A percentile compares a stretch with the other conserved stretches of the same genome.
phyloP scores from a whole-genome alignment of 2,113 vertebrate species.

The Atherinomorus stipes region DNA sequence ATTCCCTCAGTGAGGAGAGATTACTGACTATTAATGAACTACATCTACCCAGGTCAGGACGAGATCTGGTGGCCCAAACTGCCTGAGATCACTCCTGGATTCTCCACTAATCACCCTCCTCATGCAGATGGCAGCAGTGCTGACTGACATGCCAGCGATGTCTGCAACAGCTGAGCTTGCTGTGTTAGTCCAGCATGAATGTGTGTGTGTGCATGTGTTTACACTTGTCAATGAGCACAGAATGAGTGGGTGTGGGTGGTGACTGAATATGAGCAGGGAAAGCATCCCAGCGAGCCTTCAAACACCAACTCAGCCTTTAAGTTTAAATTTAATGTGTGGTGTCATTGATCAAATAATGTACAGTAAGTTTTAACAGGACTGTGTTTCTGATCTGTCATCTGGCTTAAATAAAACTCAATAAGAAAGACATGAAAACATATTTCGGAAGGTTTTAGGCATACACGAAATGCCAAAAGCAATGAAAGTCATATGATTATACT shows the following conservation, averaged over 20 bases:
- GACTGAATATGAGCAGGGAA: slow-evolving; percentile 29
- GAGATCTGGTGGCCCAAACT: slow-evolving; percentile 19
- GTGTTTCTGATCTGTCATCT: slow-evolving; percentile 16
- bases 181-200: slow-evolving; percentile 14
- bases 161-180: slow-evolving; percentile 59
- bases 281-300: slow-evolving; percentile 21
- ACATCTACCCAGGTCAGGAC: slow-evolving; percentile 37
- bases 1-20: slow-evolving; percentile 38
- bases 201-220: slow-evolving; percentile 18
- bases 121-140: slow-evolving; percentile 19
- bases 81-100: slow-evolving; percentile 15
- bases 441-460: background rate
- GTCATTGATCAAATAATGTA: background rate
- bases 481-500: slow-evolving; percentile 19
- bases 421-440: background rate
- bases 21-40: slow-evolving; percentile 49
- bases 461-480: slow-evolving; percentile 18
- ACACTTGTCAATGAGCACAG: slow-evolving; percentile 41
- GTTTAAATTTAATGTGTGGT: background rate
- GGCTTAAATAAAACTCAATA: slow-evolving; percentile 4
- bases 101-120: slow-evolving; percentile 33
- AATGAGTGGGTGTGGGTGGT: slow-evolving; percentile 15
- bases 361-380: background rate
- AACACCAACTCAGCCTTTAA: slow-evolving; percentile 3
- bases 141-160: slow-evolving; percentile 38